These are phyloP conservation scores for Scophthalmus maximus DNA, from an alignment of 2,113 vertebrate species.

Conservation along the genomic window DNA sequence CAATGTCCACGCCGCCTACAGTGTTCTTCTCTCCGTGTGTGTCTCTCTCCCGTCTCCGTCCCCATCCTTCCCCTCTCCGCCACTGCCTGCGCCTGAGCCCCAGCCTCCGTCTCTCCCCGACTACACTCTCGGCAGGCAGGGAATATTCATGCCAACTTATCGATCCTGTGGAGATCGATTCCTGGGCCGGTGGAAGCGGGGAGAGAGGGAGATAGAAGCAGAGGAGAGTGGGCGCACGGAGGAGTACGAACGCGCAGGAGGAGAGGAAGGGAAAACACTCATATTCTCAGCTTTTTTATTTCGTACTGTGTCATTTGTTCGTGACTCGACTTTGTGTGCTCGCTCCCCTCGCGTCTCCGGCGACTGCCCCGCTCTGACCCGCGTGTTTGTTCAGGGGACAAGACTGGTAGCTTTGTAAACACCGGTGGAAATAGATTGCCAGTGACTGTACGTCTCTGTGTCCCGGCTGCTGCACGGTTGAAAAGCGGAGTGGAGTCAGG, in stretches of 20 bases:
- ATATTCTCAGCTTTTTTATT: conserved; percentile 30
- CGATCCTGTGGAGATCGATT: conserved; percentile 88
- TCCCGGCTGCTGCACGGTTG: conserved; percentile 49
- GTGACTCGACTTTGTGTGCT: background rate
- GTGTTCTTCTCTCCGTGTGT: conserved; percentile 39
- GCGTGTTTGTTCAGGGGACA: background rate
- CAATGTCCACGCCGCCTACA: conserved; percentile 35
- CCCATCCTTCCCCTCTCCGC: conserved; percentile 78
- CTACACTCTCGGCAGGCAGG: conserved; percentile 86
- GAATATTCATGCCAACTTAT: conserved; percentile 90
- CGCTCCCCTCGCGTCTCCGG: background rate
- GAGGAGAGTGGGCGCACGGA: conserved; percentile 64
- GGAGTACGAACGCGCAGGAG: conserved; percentile 37
- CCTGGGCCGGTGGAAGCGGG: conserved; percentile 83
- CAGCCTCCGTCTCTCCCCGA: conserved; percentile 85
- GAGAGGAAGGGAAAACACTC: conserved; percentile 7
- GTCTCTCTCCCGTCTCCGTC: conserved; percentile 55
- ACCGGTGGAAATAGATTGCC: conserved; percentile 34
- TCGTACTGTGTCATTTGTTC: conserved; percentile 15
- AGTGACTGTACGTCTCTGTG: conserved; percentile 35
- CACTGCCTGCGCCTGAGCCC: conserved; percentile 83
- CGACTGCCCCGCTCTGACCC: background rate
- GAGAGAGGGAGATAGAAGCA: conserved; percentile 82
- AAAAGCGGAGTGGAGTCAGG: conserved; percentile 45
- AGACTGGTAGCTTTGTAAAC: conserved; percentile 29